Evolutionary conservation across 1,140 invertebrate genomes (phyloP), one percentile per base, ranked within the genome.

Genomic region (Vanessa atalanta): DNA sequence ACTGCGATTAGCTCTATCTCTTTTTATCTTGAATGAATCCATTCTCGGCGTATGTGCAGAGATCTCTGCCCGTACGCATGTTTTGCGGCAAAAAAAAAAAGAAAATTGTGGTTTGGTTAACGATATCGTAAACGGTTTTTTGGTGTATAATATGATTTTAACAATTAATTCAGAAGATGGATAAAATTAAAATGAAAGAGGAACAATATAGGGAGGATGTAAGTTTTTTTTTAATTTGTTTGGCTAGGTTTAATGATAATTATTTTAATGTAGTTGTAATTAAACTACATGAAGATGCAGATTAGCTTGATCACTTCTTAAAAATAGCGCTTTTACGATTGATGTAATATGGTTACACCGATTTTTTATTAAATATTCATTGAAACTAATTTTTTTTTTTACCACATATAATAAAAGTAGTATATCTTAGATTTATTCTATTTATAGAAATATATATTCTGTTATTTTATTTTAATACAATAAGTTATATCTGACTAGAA

Each of bases 61-160:
- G 20, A 72, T 72, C 53, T 77, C 23, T 79, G 79, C 72, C 15
- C 69, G 73, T 73, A 75, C 77, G 75, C 69, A 66, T 51, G 20
- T 72, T 73, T 70, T 23, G 68, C 50, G 70, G 51, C 50, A 68
- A 51, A 65, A 72, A 70, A 53, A 47, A 26, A 60, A 47, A 47
- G 47, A 69, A 65, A 48, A 23, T 43, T 69, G 48, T 50, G 65
- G 26, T 60, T 65, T 65, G 65, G 47, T 50, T 65, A 48, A 47
- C 69, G 64, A 12, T 37, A 15, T 61, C 12, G 31, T 31, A 15
- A 15, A 37, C 15, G 15, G 15, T 13, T 8, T 15, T 61, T 37
- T 61, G 14, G 23, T 15, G 7, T n/a, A 37, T 14, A 61, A 61
- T 15, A 57, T 23, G 23, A 37, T n/a, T 61, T 43, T 13, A 61